Conservation (phyloP, 2,888 invertebrate species). For the Lycocerus yunnanus region DNA sequence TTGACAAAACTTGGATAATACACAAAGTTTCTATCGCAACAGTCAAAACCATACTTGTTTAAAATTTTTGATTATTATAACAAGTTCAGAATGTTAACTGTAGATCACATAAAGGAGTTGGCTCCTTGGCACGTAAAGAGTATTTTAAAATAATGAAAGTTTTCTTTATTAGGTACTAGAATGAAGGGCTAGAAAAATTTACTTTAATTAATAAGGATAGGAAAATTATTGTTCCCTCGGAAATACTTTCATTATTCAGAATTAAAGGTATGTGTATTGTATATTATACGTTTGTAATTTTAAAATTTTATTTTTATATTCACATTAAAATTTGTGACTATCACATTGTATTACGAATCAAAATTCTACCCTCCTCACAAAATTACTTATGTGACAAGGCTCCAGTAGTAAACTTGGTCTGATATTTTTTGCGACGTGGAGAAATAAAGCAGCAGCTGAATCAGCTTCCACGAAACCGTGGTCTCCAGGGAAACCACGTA, state of each 20-base stretch:
- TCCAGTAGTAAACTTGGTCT: slow-evolving; percentile 10
- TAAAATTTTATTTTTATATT: background rate
- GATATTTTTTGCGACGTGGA: slow-evolving; percentile 28
- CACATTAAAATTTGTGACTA: background rate
- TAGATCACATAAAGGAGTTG: background rate
- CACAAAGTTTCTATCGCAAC: background rate
- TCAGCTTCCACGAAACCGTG: slow-evolving; percentile 36
- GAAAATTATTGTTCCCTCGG: background rate
- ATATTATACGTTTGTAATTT: too few relatives aligned
- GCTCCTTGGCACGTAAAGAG: too few relatives aligned
- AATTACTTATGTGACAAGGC: slow-evolving; percentile 5
- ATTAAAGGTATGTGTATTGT: too few relatives aligned
- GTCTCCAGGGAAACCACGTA: slow-evolving; percentile 43
- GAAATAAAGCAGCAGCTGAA: slow-evolving; percentile 39
- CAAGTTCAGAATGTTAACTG: background rate
- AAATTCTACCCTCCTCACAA: background rate
- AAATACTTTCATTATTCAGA: background rate
- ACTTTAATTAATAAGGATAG: background rate
- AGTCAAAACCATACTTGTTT: background rate
- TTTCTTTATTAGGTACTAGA: background rate
- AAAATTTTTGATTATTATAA: background rate
- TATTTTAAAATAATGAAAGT: background rate
- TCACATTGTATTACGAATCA: background rate
- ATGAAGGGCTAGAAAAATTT: background rate
- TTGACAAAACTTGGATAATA: background rate